Evolutionary conservation across 2,113 vertebrate species (phyloP).

Genomic region (Calyptommatus sinebrachiatus): DNA sequence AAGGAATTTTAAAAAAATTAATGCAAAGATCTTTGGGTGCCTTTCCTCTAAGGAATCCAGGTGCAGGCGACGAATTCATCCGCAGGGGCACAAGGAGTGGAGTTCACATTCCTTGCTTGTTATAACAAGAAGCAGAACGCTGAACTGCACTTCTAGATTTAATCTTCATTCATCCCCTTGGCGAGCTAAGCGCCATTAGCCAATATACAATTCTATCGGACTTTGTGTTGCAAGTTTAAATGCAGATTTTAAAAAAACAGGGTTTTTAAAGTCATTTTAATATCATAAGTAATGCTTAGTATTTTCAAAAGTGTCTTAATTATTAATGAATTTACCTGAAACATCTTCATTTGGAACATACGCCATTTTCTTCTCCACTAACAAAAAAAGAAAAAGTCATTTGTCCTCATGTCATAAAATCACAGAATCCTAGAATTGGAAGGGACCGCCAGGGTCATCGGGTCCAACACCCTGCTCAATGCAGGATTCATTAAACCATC

Average conservation of each 20-base stretch:
- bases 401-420: neutral
- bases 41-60: neutral
- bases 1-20: neutral
- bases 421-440: too few species aligned
- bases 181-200: neutral
- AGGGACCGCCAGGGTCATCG: too few species aligned
- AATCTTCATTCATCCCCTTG: neutral
- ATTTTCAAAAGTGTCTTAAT: neutral
- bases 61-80: too few species aligned
- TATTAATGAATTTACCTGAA: constrained; percentile 80
- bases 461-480: too few species aligned
- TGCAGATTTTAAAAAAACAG: neutral
- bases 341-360: constrained; percentile 89
- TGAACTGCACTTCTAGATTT: neutral
- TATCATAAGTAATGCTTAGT: neutral
- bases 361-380: constrained; percentile 91
- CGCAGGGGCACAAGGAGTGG: too few species aligned
- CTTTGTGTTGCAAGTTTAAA: neutral
- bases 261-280: neutral
- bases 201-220: neutral
- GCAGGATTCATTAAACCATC: too few species aligned
- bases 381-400: constrained; percentile 52
- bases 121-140: neutral
- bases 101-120: neutral
- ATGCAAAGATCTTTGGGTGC: neutral